Evolutionary conservation across 2,888 invertebrate species (phyloP), one percentile per base, ranked within the genome.

Genomic region (Lacanobia oleracea): DNA sequence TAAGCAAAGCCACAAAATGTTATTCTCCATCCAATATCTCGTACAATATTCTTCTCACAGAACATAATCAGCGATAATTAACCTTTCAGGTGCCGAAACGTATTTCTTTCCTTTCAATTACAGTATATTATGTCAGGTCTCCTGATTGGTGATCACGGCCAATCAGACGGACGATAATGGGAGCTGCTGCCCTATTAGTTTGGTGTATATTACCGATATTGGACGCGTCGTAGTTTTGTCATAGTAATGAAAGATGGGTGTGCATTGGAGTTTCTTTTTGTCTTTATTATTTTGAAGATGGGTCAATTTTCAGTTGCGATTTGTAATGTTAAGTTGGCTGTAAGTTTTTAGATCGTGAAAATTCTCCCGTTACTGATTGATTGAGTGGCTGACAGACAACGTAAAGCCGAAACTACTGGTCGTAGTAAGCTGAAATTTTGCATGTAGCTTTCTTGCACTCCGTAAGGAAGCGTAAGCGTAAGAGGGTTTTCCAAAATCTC

Each of bases 121-220:
- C 60, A n/a, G 23, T 53, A 67, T 81, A 83, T 85, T 75, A 77
- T 72, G 83, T 77, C 83, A 78, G 75, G 71, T 51, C 12, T 50
- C 69, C 69, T 81, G 75, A 79, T 81, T 78, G 76, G 81, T 67
- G 74, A 87, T 88, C 86, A 70, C 54, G 85, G 85, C 85, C 88
- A 87, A 90, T 90, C 85, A 85, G 81, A 60, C 18, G 73, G 73
- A 79, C 86, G 80, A 77, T 89, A 89, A 89, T 89, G 74, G 87
- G 83, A 72, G 75, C 76, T 71, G 53, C 75, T 68, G 74, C 80
- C 80, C 84, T 83, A 86, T 88, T 88, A 87, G 53, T 79, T 74
- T 62, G 62, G 64, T 79, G 73, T 79, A 59, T 77, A 74, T 83
- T 75, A 77, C 59, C 51, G 53, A 65, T 43, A 74, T 72, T 70